These are phyloP conservation scores for Cepphus grylle DNA, from an alignment of 2,113 vertebrate genomes.

Conservation along the genomic window DNA sequence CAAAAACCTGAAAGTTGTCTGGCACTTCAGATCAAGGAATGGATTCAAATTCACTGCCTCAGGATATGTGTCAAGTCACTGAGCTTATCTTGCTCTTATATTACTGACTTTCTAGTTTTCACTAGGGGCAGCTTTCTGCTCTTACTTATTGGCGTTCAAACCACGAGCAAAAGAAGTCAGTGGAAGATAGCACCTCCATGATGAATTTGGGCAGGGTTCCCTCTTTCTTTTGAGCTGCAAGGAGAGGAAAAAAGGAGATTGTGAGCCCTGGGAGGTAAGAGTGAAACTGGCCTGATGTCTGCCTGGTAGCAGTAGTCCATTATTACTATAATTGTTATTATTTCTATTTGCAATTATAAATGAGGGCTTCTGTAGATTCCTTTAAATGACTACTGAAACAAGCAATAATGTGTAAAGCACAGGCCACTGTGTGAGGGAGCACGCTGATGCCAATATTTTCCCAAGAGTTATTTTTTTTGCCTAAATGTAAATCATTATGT, in stretches of 20 bases:
- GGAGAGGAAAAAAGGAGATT: background rate
- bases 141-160: background rate
- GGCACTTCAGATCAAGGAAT: conserved; percentile 66
- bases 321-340: background rate
- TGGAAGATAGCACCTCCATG: background rate
- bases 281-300: background rate
- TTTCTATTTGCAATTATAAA: background rate
- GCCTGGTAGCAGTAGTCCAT: background rate
- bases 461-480: background rate
- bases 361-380: background rate
- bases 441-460: background rate
- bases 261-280: background rate
- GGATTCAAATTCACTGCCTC: conserved; percentile 70
- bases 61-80: conserved; percentile 65
- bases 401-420: background rate
- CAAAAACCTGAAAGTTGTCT: conserved; percentile 66
- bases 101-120: conserved; percentile 49
- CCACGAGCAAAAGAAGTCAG: background rate
- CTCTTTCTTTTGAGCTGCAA: background rate
- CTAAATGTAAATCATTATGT: background rate
- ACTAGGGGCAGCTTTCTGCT: background rate
- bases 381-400: background rate
- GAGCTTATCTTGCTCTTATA: conserved; percentile 26
- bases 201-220: background rate
- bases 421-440: background rate